Base-by-base conservation (phyloP, 2,888 invertebrate genomes). In the Ornithoptera priamus region DNA sequence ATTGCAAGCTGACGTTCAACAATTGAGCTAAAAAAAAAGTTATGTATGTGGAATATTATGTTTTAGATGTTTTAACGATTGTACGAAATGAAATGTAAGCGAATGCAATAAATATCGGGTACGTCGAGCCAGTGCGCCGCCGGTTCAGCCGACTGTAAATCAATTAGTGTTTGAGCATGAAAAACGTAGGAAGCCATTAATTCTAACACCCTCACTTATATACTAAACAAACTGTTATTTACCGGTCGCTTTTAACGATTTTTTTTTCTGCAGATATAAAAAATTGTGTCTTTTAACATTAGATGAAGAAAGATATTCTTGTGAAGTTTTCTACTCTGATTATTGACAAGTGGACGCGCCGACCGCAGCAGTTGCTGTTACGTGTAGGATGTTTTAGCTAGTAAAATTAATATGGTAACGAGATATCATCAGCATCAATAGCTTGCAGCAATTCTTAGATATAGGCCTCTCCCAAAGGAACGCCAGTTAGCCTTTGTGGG, bases 141-240 rank as follows among this genome's bases (percentile, higher is more conserved):
- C 62, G 46, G 46, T 46, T 65, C 70, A 70, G 66, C 70, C 70
- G 59, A 59, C 66, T 67, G 66, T 59, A 70, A 70, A 70, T 70
- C 70, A 70, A 70, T 70, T 70, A 70, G 70, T 59, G 70, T 70
- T 66, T 66, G 62, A 42, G 57, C 56, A 57, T 53, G 68, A 70
- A 70, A 66, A 66, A 70, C 66, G 50, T 62, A 62, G 62, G 59
- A 63, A 62, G 66, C 68, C 68, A 63, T 66, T 70, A 70, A 70
- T 70, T 70, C 70, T 70, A 70, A 70, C 62, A 66, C 59, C 63
- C 50, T 62, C 59, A 63, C 62, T 53, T 66, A 63, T 65, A 60
- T 61, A 57, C 46, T 50, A 42, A 36, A 69, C 62, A 62, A 50
- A 42, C 30, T 18, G 20, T 53, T 59, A 70, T 70, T 67, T 67